Evolutionary conservation across 1,140 invertebrate genomes (phyloP), one percentile per base, ranked within the genome.

Genomic region (Steinernema khuongi): DNA sequence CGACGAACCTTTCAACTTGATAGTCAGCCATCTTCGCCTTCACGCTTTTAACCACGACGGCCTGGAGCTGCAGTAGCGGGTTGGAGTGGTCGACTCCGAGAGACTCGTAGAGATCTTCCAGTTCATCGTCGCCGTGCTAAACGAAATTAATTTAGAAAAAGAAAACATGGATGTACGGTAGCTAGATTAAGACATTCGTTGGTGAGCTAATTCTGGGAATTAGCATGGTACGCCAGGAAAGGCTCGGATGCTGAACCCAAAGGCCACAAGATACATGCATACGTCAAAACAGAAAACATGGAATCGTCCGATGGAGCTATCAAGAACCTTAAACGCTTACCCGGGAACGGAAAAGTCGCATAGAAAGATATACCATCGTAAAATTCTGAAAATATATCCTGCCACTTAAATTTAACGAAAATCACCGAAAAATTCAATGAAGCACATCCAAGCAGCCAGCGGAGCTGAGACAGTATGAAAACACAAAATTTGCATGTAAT

Each of bases 361-460:
- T n/a, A n/a, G n/a, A n/a, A n/a, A n/a, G n/a, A n/a, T n/a, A n/a
- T n/a, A n/a, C n/a, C n/a, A n/a, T n/a, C n/a, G n/a, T n/a, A n/a
- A n/a, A n/a, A n/a, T n/a, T n/a, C n/a, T n/a, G n/a, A n/a, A n/a
- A n/a, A n/a, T n/a, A n/a, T n/a, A n/a, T n/a, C n/a, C n/a, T n/a
- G n/a, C n/a, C n/a, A n/a, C n/a, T n/a, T n/a, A 60, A 60, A 60
- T 60, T 60, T 14, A 22, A 60, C 26, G 7, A 4, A 60, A 11
- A 60, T 60, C 19, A 60, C 36, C n/a, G n/a, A 41, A 41, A 41
- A 7, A 41, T 41, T 11, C 7, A 41, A 41, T 11, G 7, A 7
- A 41, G 36, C 90, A 41, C 7, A 7, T 41, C 36, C 36, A 41
- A 41, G 36, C 7, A 41, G 36, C 36, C 36, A 41, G n/a, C 36